Evolutionary conservation across 1,140 invertebrate genomes (phyloP), one percentile per base, ranked within the genome.

Genomic region (Phenacoccus solenopsis): DNA sequence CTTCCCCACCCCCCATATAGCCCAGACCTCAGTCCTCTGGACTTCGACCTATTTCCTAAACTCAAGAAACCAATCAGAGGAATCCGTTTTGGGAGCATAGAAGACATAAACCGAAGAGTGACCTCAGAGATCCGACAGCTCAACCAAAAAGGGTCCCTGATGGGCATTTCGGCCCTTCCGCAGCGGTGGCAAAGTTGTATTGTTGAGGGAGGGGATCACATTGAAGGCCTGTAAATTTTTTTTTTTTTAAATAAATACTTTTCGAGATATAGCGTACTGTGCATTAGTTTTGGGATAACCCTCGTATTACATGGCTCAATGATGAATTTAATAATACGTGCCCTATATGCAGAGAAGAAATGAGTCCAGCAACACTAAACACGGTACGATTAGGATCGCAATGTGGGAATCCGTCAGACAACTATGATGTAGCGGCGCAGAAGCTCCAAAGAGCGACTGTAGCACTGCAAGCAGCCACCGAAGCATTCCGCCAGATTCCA

Each of bases 1-100:
- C 70, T 80, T 21, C 30, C 70, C 24, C 77, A 79, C 59, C 74
- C 75, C 69, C 74, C 74, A 28, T 77, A 78, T 70, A 75, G 70
- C 70, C 77, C 73, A n/a, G 77, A 79, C 69, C 70, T 79, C 10
- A 59, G 56, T 59, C 56, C 56, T 4, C 20, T 5, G 5, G 56
- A 59, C 56, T 59, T 20, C n/a, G 56, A 59, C 21, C 56, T 59
- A 9, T 20, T 20, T 22, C 16, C 56, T 5, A 59, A 59, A 20
- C 56, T 59, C 7, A 20, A 59, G n/a, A n/a, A 59, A 7, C 5
- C 5, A 4, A 5, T 59, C 16, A 4, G 56, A 20, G 56, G 56
- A 22, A 4, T 9, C 20, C 56, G 21, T 59, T 59, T 59, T n/a
- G 7, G 4, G 7, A 59, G 21, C n/a, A 9, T 20, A 20, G n/a